These are phyloP conservation scores for Dyspetes luteomarginatus DNA, from an alignment of 2,888 invertebrate genomes.

Conservation along the genomic window DNA sequence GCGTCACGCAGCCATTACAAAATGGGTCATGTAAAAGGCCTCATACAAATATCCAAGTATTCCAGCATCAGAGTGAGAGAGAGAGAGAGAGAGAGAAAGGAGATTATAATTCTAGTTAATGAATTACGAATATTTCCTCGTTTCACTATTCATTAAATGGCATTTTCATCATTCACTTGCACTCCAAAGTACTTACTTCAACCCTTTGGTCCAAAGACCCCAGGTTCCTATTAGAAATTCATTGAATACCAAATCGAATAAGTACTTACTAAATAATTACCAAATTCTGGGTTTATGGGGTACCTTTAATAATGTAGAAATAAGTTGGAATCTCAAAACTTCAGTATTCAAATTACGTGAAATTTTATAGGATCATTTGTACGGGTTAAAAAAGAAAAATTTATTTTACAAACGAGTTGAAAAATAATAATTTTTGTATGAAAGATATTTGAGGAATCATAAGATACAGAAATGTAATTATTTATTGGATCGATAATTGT, in stretches of 20 bases:
- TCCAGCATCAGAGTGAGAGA: neutral
- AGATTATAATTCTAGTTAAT: neutral
- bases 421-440: no score
- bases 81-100: neutral
- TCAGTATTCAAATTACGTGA: no score
- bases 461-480: no score
- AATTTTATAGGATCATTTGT: no score
- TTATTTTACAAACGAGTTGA: no score
- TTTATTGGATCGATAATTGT: no score
- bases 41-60: conserved; percentile 45
- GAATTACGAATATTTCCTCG: conserved; percentile 17
- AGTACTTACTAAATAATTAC: neutral
- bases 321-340: no score
- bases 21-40: conserved; percentile 53
- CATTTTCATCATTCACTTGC: neutral
- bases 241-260: neutral
- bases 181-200: neutral
- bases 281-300: no score
- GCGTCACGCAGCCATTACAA: conserved; percentile 22
- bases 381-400: no score
- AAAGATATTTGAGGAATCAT: no score
- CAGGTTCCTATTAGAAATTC: neutral
- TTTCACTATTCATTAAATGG: neutral
- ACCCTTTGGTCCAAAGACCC: neutral
- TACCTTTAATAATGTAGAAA: no score